Conservation (phyloP, 2,797 vertebrate genomes). For the Allobates femoralis region DNA sequence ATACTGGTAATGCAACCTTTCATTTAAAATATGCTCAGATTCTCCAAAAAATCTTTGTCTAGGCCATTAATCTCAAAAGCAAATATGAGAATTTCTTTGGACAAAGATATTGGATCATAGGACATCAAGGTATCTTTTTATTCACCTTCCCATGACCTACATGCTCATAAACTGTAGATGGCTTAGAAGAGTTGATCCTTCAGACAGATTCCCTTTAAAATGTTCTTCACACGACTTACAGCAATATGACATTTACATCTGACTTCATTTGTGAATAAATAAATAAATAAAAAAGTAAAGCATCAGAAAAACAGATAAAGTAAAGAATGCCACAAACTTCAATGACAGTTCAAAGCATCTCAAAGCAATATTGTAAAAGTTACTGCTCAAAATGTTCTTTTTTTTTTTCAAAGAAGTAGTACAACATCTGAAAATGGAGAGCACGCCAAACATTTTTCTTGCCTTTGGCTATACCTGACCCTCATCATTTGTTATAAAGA, state of each 20-base stretch:
- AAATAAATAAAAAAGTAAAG: neutral
- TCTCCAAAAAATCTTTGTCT: too few relatives aligned
- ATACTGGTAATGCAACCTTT: too few relatives aligned
- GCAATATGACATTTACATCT: neutral
- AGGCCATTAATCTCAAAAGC: too few relatives aligned
- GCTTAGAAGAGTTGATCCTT: too few relatives aligned
- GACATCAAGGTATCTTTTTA: too few relatives aligned
- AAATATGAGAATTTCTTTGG: too few relatives aligned
- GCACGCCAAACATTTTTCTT: conserved; percentile 22
- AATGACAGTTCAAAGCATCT: neutral
- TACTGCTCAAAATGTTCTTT: neutral
- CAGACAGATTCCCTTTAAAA: neutral
- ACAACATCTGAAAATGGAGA: conserved; percentile 10
- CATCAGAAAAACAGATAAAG: neutral
- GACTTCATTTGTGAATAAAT: neutral
- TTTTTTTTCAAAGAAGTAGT: neutral
- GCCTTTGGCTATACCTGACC: conserved; percentile 68
- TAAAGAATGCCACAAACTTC: neutral
- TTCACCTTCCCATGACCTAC: too few relatives aligned
- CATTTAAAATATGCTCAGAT: too few relatives aligned
- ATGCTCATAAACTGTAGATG: too few relatives aligned
- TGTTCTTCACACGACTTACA: neutral
- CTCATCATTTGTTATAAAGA: conserved; percentile 68
- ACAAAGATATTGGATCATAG: too few relatives aligned
- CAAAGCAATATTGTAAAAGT: neutral